phyloP scores from a whole-genome alignment of 2,113 vertebrate genomes.

The Noctilio leporinus region DNA sequence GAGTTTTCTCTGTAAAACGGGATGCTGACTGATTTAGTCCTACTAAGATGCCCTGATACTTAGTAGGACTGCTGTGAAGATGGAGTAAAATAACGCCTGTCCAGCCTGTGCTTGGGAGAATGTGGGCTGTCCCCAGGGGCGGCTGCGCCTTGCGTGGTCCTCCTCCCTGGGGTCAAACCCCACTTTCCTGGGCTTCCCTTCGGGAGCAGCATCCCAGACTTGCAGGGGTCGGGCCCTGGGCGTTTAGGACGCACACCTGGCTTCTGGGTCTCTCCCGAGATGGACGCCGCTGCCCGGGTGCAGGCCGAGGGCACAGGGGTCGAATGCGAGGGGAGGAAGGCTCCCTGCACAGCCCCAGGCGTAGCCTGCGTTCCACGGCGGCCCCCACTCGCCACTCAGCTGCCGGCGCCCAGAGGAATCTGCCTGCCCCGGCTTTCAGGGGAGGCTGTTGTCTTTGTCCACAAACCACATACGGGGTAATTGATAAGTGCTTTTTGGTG shows the following conservation, averaged over 20 bases:
- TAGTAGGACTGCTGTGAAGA: background rate
- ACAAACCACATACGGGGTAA: conserved; percentile 49
- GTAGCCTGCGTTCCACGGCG: background rate
- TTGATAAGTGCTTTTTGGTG: conserved; percentile 65
- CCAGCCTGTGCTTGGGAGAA: background rate
- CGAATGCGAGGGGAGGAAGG: background rate
- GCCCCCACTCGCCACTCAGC: background rate
- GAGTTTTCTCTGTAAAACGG: background rate
- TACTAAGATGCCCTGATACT: no score
- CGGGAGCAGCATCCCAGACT: background rate
- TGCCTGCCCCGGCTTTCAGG: conserved; percentile 59
- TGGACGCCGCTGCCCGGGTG: background rate
- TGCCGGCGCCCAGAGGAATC: conserved; percentile 36
- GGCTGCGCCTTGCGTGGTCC: background rate
- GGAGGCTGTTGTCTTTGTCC: conserved; percentile 59
- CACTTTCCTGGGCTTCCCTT: background rate
- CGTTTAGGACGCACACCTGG: background rate
- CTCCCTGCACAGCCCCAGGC: background rate
- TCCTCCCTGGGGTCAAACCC: background rate
- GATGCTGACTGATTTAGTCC: no score
- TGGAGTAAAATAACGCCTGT: background rate
- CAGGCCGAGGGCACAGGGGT: background rate
- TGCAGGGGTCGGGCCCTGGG: background rate
- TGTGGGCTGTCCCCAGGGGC: accelerated
- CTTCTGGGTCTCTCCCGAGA: background rate